These are phyloP conservation scores for Lumbricus terrestris DNA, from an alignment of 2,888 invertebrate genomes.

Conservation along the genomic window DNA sequence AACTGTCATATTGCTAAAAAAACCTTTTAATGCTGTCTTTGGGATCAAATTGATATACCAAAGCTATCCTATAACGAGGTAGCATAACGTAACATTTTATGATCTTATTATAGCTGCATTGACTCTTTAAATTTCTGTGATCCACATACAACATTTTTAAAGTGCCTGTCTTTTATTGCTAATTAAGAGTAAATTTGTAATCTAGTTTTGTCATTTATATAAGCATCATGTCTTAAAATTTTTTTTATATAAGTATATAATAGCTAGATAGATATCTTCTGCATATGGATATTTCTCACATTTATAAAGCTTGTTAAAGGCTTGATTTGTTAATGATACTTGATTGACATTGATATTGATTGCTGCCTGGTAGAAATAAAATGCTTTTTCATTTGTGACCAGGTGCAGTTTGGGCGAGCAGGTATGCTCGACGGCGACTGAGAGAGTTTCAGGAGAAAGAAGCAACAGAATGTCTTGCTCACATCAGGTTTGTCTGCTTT, in stretches of 20 bases:
- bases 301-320: no score
- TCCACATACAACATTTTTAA: neutral
- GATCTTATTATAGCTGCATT: no score
- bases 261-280: neutral
- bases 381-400: slow-evolving; percentile 6
- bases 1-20: no score
- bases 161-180: neutral
- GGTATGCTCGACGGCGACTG: slow-evolving; percentile 76
- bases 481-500: slow-evolving; percentile 55
- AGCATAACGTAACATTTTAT: no score
- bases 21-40: no score
- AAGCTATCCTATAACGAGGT: no score
- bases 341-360: no score
- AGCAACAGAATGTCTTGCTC: slow-evolving; percentile 76
- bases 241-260: neutral
- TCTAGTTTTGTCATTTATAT: neutral
- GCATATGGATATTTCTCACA: neutral
- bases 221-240: neutral
- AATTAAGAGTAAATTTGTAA: neutral
- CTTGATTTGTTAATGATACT: neutral
- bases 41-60: no score
- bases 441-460: slow-evolving; percentile 82
- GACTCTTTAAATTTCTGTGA: no score
- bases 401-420: slow-evolving; percentile 70
- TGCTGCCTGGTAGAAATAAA: neutral